phyloP scores from a whole-genome alignment of 2,113 vertebrate genomes.

The Amphiprion ocellaris region DNA sequence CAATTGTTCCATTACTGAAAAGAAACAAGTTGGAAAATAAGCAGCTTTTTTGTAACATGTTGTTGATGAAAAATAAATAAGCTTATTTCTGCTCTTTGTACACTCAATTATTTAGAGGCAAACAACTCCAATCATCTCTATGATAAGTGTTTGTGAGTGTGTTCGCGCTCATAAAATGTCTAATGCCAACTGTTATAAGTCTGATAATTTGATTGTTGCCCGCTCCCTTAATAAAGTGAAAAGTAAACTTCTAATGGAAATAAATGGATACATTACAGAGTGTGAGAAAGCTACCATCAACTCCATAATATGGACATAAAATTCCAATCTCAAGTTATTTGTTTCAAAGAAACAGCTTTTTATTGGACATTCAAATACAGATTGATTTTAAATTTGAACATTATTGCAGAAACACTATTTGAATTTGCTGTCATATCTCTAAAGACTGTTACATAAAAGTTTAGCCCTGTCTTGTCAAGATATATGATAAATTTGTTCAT shows the following conservation, averaged over 20 bases:
- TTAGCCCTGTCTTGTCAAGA: too few relatives aligned
- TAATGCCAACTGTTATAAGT: constrained; percentile 4
- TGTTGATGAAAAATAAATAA: constrained; percentile 13
- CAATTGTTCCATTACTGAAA: not conserved
- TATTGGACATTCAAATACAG: too few relatives aligned
- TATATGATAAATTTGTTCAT: too few relatives aligned
- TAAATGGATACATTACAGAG: too few relatives aligned
- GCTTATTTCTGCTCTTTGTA: constrained; percentile 23
- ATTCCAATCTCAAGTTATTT: too few relatives aligned
- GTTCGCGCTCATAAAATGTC: not conserved
- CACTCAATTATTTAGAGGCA: constrained; percentile 12
- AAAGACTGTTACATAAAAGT: too few relatives aligned
- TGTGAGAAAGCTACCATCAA: too few relatives aligned
- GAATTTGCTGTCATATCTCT: too few relatives aligned
- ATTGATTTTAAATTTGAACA: too few relatives aligned
- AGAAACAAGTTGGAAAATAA: not conserved
- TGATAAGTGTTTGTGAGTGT: not conserved
- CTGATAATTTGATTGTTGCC: not conserved
- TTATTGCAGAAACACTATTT: too few relatives aligned
- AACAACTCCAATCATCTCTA: constrained; percentile 1
- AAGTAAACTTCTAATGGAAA: not conserved
- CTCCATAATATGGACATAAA: too few relatives aligned
- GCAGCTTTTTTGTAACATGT: not conserved
- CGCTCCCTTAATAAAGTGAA: not conserved
- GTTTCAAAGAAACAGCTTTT: too few relatives aligned